Evolutionary conservation across 1,140 invertebrate genomes (phyloP), one percentile per base, ranked within the genome.

Genomic region (Micrasema minimum): DNA sequence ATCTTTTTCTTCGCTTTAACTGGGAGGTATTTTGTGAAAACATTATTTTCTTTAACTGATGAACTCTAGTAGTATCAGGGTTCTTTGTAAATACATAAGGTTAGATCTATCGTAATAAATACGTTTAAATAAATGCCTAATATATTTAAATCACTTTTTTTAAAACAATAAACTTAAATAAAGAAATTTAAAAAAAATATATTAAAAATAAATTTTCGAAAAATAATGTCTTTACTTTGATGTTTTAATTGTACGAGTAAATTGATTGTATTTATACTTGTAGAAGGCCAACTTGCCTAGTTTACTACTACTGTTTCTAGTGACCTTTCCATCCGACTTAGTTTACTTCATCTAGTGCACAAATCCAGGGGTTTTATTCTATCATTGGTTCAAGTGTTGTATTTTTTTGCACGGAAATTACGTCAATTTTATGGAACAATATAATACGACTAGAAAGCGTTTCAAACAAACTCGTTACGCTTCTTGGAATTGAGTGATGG

Each of bases 1-100:
- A n/a, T n/a, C n/a, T n/a, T n/a, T n/a, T n/a, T n/a, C n/a, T n/a
- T n/a, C n/a, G n/a, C n/a, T n/a, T n/a, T n/a, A n/a, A 50, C 16
- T 14, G 23, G 7, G 26, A 35, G n/a, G 20, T 55, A 55, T 31
- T 48, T 55, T 31, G 51, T 55, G 20, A 31, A 31, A 14, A n/a
- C n/a, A 55, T 14, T 48, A 59, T 59, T 59, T 48, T 59, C 55
- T 59, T 59, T 59, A 59, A 59, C 55, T 38, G 55, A 23, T 59
- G 55, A 59, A 38, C 20, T 18, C 18, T 59, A 23, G 38, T 59
- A 41, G 55, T 59, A 59, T 75, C 74, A 75, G 74, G 74, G 74
- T 75, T 75, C 41, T 72, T 70, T 75, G 74, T 75, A 75, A 57
- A 75, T 75, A 75, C 72, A 70, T 75, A 75, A 75, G 69, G 68